phyloP scores from a whole-genome alignment of 1,140 invertebrate species.

The Calephelis virginiensis region DNA sequence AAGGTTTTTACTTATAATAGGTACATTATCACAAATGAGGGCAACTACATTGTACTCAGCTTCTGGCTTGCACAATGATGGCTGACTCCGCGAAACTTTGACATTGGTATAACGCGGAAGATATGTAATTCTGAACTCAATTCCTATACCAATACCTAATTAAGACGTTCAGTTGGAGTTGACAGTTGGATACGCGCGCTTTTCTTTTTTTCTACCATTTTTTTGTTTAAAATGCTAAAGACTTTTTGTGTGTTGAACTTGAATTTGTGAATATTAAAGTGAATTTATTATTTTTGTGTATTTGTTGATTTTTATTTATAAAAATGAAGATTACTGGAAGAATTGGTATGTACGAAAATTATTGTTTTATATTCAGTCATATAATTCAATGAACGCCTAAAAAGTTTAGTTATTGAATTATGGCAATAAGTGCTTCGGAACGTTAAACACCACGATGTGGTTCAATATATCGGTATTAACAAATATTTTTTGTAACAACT shows the following conservation, averaged over 20 bases:
- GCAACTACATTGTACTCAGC: slow-evolving; percentile 31
- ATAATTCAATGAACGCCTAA: too few relatives aligned
- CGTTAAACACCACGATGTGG: too few relatives aligned
- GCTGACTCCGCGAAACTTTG: slow-evolving; percentile 46
- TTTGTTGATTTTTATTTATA: slow-evolving; percentile 1
- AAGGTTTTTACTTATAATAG: slow-evolving; percentile 37
- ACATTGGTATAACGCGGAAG: slow-evolving; percentile 56
- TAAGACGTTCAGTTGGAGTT: slow-evolving; percentile 35
- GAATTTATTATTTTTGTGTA: neutral
- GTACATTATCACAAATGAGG: slow-evolving; percentile 31
- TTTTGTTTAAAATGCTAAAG: slow-evolving; percentile 26
- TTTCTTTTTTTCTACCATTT: slow-evolving; percentile 31
- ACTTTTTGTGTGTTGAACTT: slow-evolving; percentile 20
- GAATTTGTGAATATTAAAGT: slow-evolving; percentile 8
- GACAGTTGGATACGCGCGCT: slow-evolving; percentile 45
- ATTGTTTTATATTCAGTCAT: too few relatives aligned
- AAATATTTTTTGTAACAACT: too few relatives aligned
- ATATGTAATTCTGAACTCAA: slow-evolving; percentile 40
- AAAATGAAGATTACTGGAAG: slow-evolving; percentile 34
- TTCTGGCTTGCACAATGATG: slow-evolving; percentile 26
- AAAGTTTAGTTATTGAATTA: too few relatives aligned
- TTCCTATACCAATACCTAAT: slow-evolving; percentile 37
- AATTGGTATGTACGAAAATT: slow-evolving; percentile 25
- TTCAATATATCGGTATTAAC: too few relatives aligned
- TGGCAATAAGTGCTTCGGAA: too few relatives aligned